A percentile compares a stretch with the other conserved stretches of the same genome.
Evolutionary conservation across 1,140 invertebrate species (phyloP).

Genomic region (Micrasema minimum): DNA sequence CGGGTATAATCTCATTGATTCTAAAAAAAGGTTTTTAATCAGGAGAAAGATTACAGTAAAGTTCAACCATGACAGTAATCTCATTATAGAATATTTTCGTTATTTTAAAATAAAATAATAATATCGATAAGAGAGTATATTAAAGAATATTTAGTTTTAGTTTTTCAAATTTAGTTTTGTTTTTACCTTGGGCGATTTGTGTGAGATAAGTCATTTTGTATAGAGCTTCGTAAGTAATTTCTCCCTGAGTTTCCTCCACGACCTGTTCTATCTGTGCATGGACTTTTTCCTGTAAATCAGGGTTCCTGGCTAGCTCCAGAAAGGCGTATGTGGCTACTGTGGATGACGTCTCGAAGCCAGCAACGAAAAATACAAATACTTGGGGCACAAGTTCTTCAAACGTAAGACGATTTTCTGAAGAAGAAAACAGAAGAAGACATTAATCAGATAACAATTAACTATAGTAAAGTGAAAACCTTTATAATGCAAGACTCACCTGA

Average conservation of each 20-base stretch:
- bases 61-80: no score
- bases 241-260: constrained; percentile 54
- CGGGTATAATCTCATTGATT: constrained; percentile 67
- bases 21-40: constrained; percentile 54
- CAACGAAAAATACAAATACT: constrained; percentile 57
- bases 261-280: constrained; percentile 65
- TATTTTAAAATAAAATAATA: no score
- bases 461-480: no score
- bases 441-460: no score
- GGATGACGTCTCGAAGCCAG: constrained; percentile 58
- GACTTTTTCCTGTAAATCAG: constrained; percentile 63
- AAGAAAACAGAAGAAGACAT: no score
- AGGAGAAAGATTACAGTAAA: no score
- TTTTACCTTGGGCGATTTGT: constrained; percentile 60
- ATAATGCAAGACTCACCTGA: no score
- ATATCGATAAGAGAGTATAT: no score
- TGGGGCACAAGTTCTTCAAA: constrained; percentile 57
- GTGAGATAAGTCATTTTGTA: constrained; percentile 66
- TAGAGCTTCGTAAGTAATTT: constrained; percentile 61
- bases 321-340: constrained; percentile 59
- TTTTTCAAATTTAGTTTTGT: no score
- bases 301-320: constrained; percentile 67
- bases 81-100: no score
- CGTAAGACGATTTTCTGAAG: constrained; percentile 38
- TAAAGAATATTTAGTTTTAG: no score